A percentile compares a stretch with the other conserved stretches of the same genome.
Evolutionary conservation across 2,888 invertebrate species (phyloP).

Genomic region (Corbicula japonica): DNA sequence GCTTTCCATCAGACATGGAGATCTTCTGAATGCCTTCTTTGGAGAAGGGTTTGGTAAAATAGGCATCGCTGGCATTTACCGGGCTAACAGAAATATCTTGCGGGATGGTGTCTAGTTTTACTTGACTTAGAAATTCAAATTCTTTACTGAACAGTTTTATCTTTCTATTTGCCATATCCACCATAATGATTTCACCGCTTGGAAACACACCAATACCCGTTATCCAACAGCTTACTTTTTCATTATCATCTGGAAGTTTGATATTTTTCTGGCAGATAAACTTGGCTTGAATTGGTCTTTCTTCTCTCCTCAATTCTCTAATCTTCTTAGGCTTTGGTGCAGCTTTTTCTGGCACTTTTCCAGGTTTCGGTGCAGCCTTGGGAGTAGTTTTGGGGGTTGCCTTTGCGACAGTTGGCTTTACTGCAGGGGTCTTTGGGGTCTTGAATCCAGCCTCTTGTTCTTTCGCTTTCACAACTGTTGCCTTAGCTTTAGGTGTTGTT

Average conservation of each 20-base stretch:
- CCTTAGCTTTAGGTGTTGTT: constrained; percentile 29
- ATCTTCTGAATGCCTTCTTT: constrained; percentile 64
- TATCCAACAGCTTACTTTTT: constrained; percentile 50
- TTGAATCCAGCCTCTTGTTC: background rate
- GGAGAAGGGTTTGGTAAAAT: constrained; percentile 60
- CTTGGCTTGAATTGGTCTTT: constrained; percentile 50
- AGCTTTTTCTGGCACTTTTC: constrained; percentile 32
- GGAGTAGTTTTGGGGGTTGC: constrained; percentile 17
- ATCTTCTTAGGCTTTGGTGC: constrained; percentile 48
- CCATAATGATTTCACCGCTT: constrained; percentile 57
- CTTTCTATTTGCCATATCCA: constrained; percentile 62
- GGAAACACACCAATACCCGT: constrained; percentile 64
- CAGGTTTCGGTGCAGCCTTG: constrained; percentile 22
- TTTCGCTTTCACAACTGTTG: background rate
- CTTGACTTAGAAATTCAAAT: constrained; percentile 51
- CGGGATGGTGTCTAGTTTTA: constrained; percentile 58
- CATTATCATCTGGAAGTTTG: constrained; percentile 47
- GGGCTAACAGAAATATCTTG: constrained; percentile 63
- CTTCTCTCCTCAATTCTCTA: constrained; percentile 53
- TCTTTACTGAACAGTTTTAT: constrained; percentile 59
- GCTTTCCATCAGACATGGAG: constrained; percentile 50
- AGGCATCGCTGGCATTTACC: constrained; percentile 57
- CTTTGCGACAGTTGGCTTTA: constrained; percentile 10
- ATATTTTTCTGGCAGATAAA: constrained; percentile 46
- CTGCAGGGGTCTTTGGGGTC: constrained; percentile 22